Percentiles rank a stretch among this genome's conserved stretches.
These are phyloP conservation scores for Heliopora coerulea DNA, from an alignment of 92 coral and sea anemone genomes.

Conservation along the genomic window DNA sequence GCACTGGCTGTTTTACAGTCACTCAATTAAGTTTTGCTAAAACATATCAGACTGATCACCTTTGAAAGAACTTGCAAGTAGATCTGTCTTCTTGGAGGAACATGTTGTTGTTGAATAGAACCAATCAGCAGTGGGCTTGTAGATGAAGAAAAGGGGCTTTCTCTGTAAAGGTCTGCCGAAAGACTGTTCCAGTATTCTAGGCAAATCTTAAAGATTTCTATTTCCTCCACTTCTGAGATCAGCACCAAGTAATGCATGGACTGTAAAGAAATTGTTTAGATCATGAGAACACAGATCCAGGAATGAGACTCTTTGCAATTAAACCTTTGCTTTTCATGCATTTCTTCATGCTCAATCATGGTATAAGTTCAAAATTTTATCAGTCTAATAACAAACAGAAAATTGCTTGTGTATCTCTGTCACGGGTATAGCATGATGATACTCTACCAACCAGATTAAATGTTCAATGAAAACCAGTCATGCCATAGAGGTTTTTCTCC, in stretches of 20 bases:
- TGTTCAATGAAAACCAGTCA: too few relatives aligned
- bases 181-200: conserved; percentile 94
- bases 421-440: too few relatives aligned
- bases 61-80: conserved; percentile 88
- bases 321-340: too few relatives aligned
- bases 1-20: too few relatives aligned
- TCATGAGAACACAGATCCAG: neutral
- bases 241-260: conserved; percentile 95
- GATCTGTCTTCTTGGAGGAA: conserved; percentile 92
- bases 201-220: conserved; percentile 97
- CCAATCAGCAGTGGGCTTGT: conserved; percentile 86
- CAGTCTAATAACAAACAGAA: too few relatives aligned
- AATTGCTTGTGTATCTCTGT: too few relatives aligned
- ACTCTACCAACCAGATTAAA: too few relatives aligned
- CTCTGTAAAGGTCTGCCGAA: conserved; percentile 91
- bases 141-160: conserved; percentile 95
- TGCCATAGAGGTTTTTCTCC: too few relatives aligned
- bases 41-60: conserved; percentile 63
- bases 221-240: conserved; percentile 97
- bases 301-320: too few relatives aligned
- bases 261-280: conserved; percentile 34
- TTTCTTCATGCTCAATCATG: too few relatives aligned
- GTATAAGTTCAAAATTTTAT: too few relatives aligned
- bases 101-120: conserved; percentile 75
- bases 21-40: too few relatives aligned